Base-by-base conservation (phyloP, 2,888 invertebrate species). In the Cephus pygmeus region DNA sequence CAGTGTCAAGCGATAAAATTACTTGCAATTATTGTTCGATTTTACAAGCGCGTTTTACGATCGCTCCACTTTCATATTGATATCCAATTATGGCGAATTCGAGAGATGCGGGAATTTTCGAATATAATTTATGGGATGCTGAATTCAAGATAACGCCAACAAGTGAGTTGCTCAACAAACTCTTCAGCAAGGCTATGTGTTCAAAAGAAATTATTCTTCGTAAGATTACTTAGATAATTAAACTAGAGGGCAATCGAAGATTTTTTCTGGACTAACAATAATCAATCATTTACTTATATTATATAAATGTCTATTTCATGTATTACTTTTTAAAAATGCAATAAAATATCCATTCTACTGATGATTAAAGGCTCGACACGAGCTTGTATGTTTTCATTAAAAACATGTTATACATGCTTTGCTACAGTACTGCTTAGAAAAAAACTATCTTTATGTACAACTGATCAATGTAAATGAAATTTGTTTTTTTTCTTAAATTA, bases 281-380 rank as follows among this genome's bases (percentile, higher is more conserved):
- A 73, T 73, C 75, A 73, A 76, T 73, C 76, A 69, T 73, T 81
- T 76, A 79, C 79, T 15, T 30, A 73, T 33, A 79, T 78, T 31
- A 78, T 81, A 80, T 84, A 80, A 80, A 81, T 86, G 81, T 86
- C 82, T 83, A 81, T 83, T 84, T 85, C 85, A 81, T 86, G 86
- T 86, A 85, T 84, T 83, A 74, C 79, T 84, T 86, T 85, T 83
- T 80, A 78, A 85, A 76, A 77, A 80, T 83, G 81, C 80, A 86
- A 85, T 85, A 85, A 84, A 85, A 80, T 71, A 71, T 75, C 69
- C 71, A 78, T 78, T 76, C 56, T 78, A 78, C 75, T 73, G 34
- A 74, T 23, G 34, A 34, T 30, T 71, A 15, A 23, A 34, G 23
- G 56, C 56, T 56, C 23, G 9, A 56, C 56, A 23, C 23, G 56